phyloP scores from a whole-genome alignment of 2,888 invertebrate species.

The Agriotes lineatus region DNA sequence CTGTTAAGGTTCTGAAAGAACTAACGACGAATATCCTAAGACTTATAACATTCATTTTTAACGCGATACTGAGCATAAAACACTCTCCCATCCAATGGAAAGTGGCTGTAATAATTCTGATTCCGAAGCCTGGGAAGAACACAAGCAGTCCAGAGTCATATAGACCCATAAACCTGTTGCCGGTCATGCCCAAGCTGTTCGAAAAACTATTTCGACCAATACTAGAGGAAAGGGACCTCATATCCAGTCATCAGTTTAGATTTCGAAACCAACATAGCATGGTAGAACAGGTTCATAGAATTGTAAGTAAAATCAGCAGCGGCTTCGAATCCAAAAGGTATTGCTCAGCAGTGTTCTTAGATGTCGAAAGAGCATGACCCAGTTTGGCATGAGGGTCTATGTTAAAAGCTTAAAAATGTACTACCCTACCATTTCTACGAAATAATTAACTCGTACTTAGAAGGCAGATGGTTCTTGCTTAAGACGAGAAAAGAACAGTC shows the following conservation, averaged over 20 bases:
- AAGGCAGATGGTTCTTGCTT: constrained; percentile 12
- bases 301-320: background rate
- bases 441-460: no score
- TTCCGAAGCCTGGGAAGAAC: background rate
- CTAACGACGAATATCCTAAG: no score
- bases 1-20: no score
- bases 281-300: constrained; percentile 1
- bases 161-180: background rate
- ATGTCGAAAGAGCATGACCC: background rate
- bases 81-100: no score
- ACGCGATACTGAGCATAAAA: no score
- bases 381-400: background rate
- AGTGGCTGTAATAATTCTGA: constrained; percentile 2
- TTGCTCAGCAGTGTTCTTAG: background rate
- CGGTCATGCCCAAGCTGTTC: constrained; percentile 5
- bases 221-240: background rate
- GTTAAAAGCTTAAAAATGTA: background rate
- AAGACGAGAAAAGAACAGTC: background rate
- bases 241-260: constrained; percentile 15
- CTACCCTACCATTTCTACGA: no score
- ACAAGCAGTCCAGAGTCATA: background rate
- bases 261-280: constrained; percentile 1
- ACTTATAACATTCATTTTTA: no score
- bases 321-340: constrained; percentile 11
- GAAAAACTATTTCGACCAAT: constrained; percentile 2